Evolutionary conservation across 2,113 vertebrate species (phyloP).

Genomic region (Perognathus longimembris): DNA sequence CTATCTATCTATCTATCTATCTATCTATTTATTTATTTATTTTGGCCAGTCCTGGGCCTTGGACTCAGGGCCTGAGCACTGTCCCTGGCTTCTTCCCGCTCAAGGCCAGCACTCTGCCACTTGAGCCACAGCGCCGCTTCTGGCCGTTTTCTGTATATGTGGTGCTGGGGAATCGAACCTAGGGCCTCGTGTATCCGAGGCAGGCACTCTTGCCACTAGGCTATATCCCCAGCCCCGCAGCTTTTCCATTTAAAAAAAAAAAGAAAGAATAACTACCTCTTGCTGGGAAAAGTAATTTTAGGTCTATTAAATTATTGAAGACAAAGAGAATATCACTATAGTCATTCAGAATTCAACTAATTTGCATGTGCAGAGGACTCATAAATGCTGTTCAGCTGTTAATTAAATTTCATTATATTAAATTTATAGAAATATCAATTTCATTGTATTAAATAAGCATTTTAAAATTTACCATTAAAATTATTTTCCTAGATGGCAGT

Average conservation of each 20-base stretch:
- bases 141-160: too few species aligned
- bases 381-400: conserved; percentile 18
- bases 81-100: too few species aligned
- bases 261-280: conserved; percentile 48
- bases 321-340: conserved; percentile 32
- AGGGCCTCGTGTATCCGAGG: too few species aligned
- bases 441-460: conserved; percentile 42
- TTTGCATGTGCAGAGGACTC: neutral
- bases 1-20: too few species aligned
- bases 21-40: too few species aligned
- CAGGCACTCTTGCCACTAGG: too few species aligned
- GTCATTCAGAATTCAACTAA: conserved; percentile 32
- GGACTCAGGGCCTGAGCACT: too few species aligned
- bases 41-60: too few species aligned
- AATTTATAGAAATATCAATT: neutral
- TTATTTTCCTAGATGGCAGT: neutral
- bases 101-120: too few species aligned
- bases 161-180: too few species aligned
- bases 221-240: too few species aligned
- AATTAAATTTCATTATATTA: conserved; percentile 53
- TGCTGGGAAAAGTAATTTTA: conserved; percentile 56
- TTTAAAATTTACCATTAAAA: neutral
- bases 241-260: conserved; percentile 34
- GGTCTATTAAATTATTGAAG: conserved; percentile 57
- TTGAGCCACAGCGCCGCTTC: too few species aligned